Evolutionary conservation across 2,113 vertebrate species (phyloP).

Genomic region (Epinephelus fuscoguttatus): DNA sequence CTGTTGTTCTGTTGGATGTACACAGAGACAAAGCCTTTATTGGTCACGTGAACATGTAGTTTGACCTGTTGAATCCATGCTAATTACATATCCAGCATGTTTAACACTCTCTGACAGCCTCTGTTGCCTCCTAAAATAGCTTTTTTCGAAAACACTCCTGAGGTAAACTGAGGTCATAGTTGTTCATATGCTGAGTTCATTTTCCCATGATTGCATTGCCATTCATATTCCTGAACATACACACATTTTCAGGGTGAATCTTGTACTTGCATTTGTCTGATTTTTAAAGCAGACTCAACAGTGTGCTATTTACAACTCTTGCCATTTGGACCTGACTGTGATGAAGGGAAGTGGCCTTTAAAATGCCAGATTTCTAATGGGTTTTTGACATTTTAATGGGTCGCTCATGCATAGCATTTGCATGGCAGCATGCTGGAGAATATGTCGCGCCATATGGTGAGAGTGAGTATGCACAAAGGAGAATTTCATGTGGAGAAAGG

Average conservation of each 20-base stretch:
- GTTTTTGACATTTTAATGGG: conserved; percentile 40
- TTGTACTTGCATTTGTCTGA: not conserved
- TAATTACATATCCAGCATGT: not conserved
- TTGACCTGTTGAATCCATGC: conserved; percentile 66
- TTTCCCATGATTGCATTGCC: not conserved
- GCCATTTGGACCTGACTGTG: conserved; percentile 18
- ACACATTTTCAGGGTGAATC: not conserved
- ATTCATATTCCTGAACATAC: not conserved
- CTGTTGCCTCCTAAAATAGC: not conserved
- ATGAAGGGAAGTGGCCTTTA: conserved; percentile 23
- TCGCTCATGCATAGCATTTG: not conserved
- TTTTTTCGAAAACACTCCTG: not conserved
- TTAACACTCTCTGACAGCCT: not conserved
- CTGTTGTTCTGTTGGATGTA: conserved; percentile 14
- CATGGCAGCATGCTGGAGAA: not conserved
- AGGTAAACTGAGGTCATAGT: conserved; percentile 16
- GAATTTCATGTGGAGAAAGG: not conserved
- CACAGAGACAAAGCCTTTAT: conserved; percentile 31
- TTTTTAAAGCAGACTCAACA: not conserved
- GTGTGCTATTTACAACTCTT: conserved; percentile 6
- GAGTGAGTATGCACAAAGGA: not conserved
- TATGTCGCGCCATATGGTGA: not conserved
- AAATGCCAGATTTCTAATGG: conserved; percentile 33
- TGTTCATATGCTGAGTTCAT: not conserved
- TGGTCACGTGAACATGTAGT: conserved; percentile 32